Evolutionary conservation across 2,888 invertebrate species (phyloP).

Genomic region (Apomyelois bistriatella): DNA sequence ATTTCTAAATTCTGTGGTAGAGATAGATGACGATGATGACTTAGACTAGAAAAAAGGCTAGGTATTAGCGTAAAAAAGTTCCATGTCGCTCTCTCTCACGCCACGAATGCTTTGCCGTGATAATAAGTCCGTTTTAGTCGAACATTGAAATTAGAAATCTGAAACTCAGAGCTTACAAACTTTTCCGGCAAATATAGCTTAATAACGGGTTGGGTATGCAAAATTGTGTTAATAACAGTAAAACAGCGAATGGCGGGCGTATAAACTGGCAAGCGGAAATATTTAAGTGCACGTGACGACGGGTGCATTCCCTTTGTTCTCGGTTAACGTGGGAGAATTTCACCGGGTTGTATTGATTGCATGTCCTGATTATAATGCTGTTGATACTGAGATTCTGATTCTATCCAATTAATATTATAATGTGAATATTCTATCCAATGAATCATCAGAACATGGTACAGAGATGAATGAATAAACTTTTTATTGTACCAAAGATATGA

Average conservation of each 20-base stretch:
- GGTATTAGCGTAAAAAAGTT: no score
- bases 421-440: no score
- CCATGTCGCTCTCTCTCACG: neutral
- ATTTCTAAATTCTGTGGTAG: no score
- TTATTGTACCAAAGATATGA: no score
- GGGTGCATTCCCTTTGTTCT: constrained; percentile 49
- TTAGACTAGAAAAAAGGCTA: no score
- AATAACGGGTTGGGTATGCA: constrained; percentile 44
- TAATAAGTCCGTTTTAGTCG: no score
- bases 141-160: constrained; percentile 14
- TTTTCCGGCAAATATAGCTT: constrained; percentile 47
- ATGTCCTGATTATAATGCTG: neutral
- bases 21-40: no score
- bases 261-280: constrained; percentile 47
- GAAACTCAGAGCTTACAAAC: constrained; percentile 15
- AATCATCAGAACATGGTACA: neutral
- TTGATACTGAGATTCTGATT: neutral
- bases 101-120: neutral
- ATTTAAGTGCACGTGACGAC: constrained; percentile 50
- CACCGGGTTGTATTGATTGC: constrained; percentile 5
- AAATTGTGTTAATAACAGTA: constrained; percentile 52
- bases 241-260: constrained; percentile 24
- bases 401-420: neutral
- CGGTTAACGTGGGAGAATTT: constrained; percentile 20
- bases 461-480: no score